Evolutionary conservation across 2,113 vertebrate genomes (phyloP).

Genomic region (Leiothrix lutea): DNA sequence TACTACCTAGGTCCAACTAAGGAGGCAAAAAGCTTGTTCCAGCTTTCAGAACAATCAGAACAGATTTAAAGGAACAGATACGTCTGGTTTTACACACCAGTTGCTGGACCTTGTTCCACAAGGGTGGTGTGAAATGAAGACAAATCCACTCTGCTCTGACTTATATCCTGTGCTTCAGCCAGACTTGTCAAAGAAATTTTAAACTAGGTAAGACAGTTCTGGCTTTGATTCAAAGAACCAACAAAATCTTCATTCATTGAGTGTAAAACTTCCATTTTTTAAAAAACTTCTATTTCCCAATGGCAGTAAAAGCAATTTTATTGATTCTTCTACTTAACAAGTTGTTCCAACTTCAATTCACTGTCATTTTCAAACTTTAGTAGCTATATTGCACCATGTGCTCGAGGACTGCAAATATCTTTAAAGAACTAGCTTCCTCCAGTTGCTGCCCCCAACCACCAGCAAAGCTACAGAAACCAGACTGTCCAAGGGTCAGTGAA

Average conservation of each 20-base stretch:
- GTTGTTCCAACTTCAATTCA: background rate
- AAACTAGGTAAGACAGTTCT: conserved; percentile 49
- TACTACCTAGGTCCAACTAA: background rate
- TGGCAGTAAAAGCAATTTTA: background rate
- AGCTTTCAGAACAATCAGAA: background rate
- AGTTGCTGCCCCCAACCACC: background rate
- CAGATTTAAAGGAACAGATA: background rate
- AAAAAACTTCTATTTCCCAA: background rate
- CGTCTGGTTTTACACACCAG: background rate
- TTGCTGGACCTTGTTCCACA: background rate
- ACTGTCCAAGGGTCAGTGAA: background rate
- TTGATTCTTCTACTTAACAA: background rate
- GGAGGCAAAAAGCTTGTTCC: background rate
- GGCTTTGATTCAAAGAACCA: conserved; percentile 54
- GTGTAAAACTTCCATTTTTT: background rate
- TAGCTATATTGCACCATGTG: background rate
- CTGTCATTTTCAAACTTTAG: background rate
- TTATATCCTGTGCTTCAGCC: conserved; percentile 6
- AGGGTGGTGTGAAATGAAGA: conserved; percentile 9
- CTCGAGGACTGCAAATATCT: background rate
- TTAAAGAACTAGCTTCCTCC: background rate
- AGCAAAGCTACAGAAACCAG: background rate
- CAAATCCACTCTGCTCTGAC: conserved; percentile 1
- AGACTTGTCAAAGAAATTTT: conserved; percentile 33
- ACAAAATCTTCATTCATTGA: conserved; percentile 6